Conservation (phyloP, 1,140 invertebrate species). For the Drosophila nannoptera region DNA sequence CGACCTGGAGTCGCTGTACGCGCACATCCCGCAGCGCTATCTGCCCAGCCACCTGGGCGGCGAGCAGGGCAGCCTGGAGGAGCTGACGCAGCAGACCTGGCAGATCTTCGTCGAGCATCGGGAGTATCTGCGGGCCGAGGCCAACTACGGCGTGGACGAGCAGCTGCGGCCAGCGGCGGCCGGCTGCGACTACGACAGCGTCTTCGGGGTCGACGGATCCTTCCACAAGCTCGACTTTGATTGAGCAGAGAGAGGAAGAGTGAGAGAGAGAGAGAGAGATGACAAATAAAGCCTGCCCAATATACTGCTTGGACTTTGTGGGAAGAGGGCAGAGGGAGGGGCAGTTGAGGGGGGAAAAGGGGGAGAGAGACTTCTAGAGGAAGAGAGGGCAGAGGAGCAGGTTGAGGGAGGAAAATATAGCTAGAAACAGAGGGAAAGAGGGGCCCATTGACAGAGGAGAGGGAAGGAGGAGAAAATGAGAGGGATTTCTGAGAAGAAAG, state of each 20-base stretch:
- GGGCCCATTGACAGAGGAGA: no score
- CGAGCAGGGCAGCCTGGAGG: slow-evolving; percentile 75
- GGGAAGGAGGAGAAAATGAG: no score
- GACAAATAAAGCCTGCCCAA: no score
- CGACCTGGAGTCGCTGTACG: slow-evolving; percentile 79
- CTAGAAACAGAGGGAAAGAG: no score
- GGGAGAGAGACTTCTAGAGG: no score
- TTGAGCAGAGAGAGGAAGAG: not conserved
- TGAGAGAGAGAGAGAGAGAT: no score
- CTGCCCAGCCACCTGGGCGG: slow-evolving; percentile 82
- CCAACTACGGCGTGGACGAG: slow-evolving; percentile 80
- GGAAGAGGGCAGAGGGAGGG: no score
- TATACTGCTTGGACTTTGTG: no score
- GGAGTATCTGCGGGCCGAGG: slow-evolving; percentile 81
- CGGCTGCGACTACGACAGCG: slow-evolving; percentile 80
- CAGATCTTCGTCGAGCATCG: slow-evolving; percentile 79
- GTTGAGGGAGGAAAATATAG: no score
- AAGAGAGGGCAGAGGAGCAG: no score
- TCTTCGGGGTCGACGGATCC: slow-evolving; percentile 82
- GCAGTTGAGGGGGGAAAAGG: no score
- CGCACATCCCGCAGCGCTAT: slow-evolving; percentile 79
- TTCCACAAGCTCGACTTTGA: slow-evolving; percentile 80
- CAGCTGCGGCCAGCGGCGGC: slow-evolving; percentile 80
- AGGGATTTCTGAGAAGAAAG: no score
- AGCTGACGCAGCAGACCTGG: slow-evolving; percentile 80